Evolutionary conservation across 2,113 vertebrate genomes (phyloP).

Genomic region (Neopipo cinnamomea): DNA sequence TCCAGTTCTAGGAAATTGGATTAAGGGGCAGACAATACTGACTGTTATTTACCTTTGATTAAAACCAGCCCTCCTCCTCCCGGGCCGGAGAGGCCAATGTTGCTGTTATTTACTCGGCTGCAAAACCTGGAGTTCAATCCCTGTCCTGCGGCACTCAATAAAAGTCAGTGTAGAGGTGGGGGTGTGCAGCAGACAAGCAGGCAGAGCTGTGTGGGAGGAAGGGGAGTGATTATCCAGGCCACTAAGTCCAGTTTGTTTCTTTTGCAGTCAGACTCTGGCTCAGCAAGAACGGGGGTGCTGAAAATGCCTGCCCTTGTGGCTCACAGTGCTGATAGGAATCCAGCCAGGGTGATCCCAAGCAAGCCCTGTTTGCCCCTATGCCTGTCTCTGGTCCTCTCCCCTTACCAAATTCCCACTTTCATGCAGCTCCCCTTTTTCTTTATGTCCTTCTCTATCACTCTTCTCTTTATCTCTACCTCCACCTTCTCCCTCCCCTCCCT

Average conservation of each 20-base stretch:
- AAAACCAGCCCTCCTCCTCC: slow-evolving; percentile 54
- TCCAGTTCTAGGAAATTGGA: slow-evolving; percentile 58
- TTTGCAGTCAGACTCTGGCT: background rate
- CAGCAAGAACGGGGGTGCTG: background rate
- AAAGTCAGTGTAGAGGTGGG: background rate
- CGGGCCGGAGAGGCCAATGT: background rate
- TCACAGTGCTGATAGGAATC: background rate
- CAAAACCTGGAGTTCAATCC: slow-evolving; percentile 47
- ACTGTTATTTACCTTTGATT: slow-evolving; percentile 69
- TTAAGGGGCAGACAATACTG: slow-evolving; percentile 57
- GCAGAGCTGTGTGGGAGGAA: slow-evolving; percentile 6
- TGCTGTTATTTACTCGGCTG: slow-evolving; percentile 64
- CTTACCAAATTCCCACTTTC: background rate
- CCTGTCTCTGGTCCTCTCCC: background rate
- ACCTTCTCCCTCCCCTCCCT: background rate
- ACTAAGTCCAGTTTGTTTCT: background rate
- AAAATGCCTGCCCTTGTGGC: background rate
- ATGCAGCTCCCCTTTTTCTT: background rate
- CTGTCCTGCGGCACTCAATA: slow-evolving; percentile 44
- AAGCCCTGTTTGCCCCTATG: background rate
- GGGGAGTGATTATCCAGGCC: background rate
- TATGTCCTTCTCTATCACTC: background rate
- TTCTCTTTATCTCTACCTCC: background rate
- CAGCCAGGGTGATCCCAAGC: background rate
- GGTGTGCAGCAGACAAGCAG: background rate